Conservation (phyloP, 1,140 invertebrate species). For the Papilio dardanus region DNA sequence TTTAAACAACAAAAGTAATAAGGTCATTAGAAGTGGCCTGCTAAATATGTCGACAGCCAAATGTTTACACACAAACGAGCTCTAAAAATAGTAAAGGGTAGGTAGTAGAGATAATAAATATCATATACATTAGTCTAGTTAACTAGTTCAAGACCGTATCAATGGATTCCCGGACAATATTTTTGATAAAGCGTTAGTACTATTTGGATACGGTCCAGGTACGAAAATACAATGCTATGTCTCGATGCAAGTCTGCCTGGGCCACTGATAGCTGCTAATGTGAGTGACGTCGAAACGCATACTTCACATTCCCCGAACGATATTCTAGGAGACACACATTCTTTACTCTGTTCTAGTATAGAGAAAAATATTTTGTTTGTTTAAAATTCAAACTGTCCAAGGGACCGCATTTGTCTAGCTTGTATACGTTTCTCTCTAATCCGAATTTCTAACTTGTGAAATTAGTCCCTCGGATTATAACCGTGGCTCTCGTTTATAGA, state of each 20-base stretch:
- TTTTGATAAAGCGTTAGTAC: conserved; percentile 62
- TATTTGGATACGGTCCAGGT: conserved; percentile 74
- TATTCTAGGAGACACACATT: conserved; percentile 7
- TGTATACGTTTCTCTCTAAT: no score
- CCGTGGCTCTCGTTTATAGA: no score
- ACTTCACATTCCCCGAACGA: conserved; percentile 3
- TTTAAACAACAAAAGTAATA: conserved; percentile 20
- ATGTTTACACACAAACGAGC: conserved; percentile 29
- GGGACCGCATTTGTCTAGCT: no score
- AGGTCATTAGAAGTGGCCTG: background rate
- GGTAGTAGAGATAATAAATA: conserved; percentile 18
- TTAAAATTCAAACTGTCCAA: background rate
- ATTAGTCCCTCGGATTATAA: no score
- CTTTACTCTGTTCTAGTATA: background rate
- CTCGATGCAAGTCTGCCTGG: conserved; percentile 65
- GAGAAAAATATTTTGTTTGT: background rate
- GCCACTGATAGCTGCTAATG: conserved; percentile 44
- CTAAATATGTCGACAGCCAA: conserved; percentile 8
- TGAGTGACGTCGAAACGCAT: conserved; percentile 21
- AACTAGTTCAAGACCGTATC: conserved; percentile 43
- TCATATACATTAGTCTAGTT: conserved; percentile 14
- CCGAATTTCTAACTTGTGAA: no score
- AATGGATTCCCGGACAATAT: conserved; percentile 52
- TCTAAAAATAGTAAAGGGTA: conserved; percentile 30
- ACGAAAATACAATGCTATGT: conserved; percentile 73